Conservation (phyloP, 1,140 invertebrate species). For the Dendrolimus punctatus region DNA sequence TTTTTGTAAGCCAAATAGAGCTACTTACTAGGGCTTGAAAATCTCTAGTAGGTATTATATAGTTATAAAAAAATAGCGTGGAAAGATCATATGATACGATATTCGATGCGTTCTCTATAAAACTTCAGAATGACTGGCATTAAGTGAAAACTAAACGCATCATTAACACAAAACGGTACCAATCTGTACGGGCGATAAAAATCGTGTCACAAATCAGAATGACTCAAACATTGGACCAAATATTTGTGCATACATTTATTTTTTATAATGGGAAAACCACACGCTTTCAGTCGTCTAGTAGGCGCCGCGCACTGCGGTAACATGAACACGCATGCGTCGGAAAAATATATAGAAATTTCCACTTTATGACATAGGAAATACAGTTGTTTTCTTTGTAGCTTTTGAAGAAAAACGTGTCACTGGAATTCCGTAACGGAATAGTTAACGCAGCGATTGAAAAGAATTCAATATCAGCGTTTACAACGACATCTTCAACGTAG, state of each 20-base stretch:
- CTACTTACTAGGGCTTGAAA: too few relatives aligned
- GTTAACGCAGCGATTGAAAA: constrained; percentile 21
- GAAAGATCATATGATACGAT: too few relatives aligned
- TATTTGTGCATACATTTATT: constrained; percentile 31
- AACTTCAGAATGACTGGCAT: too few relatives aligned
- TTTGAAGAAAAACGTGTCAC: constrained; percentile 14
- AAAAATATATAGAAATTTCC: constrained; percentile 5
- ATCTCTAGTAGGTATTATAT: too few relatives aligned
- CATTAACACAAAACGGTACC: too few relatives aligned
- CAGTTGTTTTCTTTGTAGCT: constrained; percentile 4
- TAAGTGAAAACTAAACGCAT: too few relatives aligned
- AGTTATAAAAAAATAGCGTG: too few relatives aligned
- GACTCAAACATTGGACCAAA: constrained; percentile 20
- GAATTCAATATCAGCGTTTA: constrained; percentile 9
- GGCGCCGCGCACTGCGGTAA: constrained; percentile 49
- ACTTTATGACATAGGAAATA: constrained; percentile 7
- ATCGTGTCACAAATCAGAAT: constrained; percentile 1
- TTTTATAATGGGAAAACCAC: constrained; percentile 32
- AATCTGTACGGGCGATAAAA: too few relatives aligned
- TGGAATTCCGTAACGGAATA: constrained; percentile 22
- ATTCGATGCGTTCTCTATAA: too few relatives aligned
- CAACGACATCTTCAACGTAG: background rate
- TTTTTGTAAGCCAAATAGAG: too few relatives aligned
- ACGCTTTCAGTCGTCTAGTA: constrained; percentile 29
- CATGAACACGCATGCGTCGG: constrained; percentile 20